Conservation (phyloP, 2,797 vertebrate genomes). For the Artibeus jamaicensis region DNA sequence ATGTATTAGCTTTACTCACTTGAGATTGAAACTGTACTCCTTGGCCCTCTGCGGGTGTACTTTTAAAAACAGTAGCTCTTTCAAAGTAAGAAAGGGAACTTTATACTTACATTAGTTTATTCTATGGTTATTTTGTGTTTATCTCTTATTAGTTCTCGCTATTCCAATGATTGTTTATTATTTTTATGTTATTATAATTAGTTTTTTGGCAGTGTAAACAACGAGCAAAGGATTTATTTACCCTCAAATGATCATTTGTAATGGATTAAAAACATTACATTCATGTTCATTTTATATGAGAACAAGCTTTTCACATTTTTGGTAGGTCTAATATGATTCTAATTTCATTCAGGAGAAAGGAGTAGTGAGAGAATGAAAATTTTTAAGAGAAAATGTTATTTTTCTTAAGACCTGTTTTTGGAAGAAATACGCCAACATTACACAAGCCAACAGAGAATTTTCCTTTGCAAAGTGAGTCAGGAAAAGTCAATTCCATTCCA, state of each 20-base stretch:
- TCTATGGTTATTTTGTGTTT: background rate
- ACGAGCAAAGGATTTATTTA: conserved; percentile 5
- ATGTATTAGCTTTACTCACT: background rate
- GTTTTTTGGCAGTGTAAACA: background rate
- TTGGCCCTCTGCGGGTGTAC: background rate
- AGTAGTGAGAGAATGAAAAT: background rate
- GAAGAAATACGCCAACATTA: background rate
- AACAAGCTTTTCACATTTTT: background rate
- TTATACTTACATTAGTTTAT: background rate
- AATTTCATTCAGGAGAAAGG: background rate
- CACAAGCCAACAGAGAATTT: background rate
- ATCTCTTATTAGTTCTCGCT: background rate
- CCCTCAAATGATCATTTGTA: background rate
- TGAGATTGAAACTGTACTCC: background rate
- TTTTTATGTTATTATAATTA: background rate
- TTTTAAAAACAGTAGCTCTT: background rate
- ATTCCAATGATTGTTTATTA: background rate
- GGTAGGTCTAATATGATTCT: background rate
- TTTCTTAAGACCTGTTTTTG: background rate
- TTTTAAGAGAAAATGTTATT: conserved; percentile 18
- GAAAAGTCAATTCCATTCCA: background rate
- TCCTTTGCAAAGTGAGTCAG: background rate
- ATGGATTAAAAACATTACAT: background rate
- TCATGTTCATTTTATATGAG: conserved; percentile 15
- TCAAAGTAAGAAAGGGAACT: background rate